Base-by-base conservation (phyloP, 2,797 vertebrate species). In the Rhinophrynus dorsalis region DNA sequence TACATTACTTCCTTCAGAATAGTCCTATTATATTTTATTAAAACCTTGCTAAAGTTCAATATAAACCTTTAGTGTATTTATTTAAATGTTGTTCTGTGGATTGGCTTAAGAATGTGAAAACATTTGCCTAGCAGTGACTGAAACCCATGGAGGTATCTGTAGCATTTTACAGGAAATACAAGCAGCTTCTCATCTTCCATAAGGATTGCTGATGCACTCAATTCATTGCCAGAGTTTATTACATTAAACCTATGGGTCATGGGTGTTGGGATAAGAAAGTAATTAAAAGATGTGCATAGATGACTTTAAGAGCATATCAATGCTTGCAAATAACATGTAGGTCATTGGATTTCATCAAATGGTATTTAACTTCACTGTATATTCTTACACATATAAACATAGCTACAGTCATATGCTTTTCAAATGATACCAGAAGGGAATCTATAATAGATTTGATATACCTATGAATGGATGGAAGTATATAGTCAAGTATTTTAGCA, bases 141-240 rank as follows among this genome's bases (percentile, higher is more conserved):
- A 29, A 24, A 57, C 68, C 24, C 69, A 76, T 74, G 61, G 30
- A 67, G 15, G 18, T 15, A 50, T 74, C 29, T 69, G 24, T 61
- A 63, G 61, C 55, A 7, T 5, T 26, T 35, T 38, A 23, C 0
- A 40, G 37, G 17, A 51, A 60, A 38, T 60, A 33, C 18, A 78
- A 76, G 44, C 21, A 78, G 63, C 11, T 20, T 78, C 72, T 63
- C 18, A 32, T 64, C 37, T 68, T 67, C 50, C 30, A 64, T 45
- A 55, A 55, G 1, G 68, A 77, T 78, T 79, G 56, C 15, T 32
- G 68, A 72, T 9, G 24, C 9, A 29, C 8, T 50, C 3, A 1
- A 0, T 51, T 55, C 4, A 26, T 45, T 57, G 47, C 60, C 56
- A 20, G 57, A 21, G 44, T 71, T 38, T 73, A 68, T 30, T 32